Evolutionary conservation across 2,888 invertebrate genomes (phyloP), one percentile per base, ranked within the genome.

Genomic region (Sesamia inferens): DNA sequence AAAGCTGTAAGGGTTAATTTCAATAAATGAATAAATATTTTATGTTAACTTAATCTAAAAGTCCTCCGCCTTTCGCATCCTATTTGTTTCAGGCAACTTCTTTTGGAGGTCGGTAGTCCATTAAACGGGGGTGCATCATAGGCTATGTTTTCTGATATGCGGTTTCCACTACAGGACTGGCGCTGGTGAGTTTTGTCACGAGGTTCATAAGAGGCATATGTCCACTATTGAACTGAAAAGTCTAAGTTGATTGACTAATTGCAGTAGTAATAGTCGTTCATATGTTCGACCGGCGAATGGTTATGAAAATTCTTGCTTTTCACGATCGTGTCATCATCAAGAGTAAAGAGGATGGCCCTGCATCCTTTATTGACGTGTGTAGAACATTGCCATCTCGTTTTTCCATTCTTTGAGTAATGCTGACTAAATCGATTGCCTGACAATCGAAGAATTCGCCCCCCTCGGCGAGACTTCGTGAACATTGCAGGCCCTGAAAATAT

Each of bases 311-410:
- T 86, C 11, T 78, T 82, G 44, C 72, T 70, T 54, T 74, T 83
- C 16, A 91, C 57, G 22, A 93, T 85, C 22, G 48, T 69, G 7
- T 85, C 73, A 57, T 89, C 83, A 13, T 89, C 87, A 0, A 88
- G 11, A 0, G 92, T 92, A 24, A 83, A 81, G 2, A 93, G 65
- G 0, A 77, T 71, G 8, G 91, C 90, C 8, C 79, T 76, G 74
- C 91, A 91, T 6, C 88, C 87, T 22, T 79, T 83, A 51, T 82
- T 79, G 54, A 86, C 79, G 71, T 88, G 88, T 0, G 89, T 89
- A 4, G 87, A 86, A 62, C 91, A 91, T 68, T 84, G 88, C 91
- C 91, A 91, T 24, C 88, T 78, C 0, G 79, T 83, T 69, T 87
- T 89, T 10, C 71, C 65, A 0, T 86, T 86, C 2, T 81, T 82